Evolutionary conservation across 2,113 vertebrate species (phyloP), one percentile per base, ranked within the genome.

Genomic region (Litocranius walleri): DNA sequence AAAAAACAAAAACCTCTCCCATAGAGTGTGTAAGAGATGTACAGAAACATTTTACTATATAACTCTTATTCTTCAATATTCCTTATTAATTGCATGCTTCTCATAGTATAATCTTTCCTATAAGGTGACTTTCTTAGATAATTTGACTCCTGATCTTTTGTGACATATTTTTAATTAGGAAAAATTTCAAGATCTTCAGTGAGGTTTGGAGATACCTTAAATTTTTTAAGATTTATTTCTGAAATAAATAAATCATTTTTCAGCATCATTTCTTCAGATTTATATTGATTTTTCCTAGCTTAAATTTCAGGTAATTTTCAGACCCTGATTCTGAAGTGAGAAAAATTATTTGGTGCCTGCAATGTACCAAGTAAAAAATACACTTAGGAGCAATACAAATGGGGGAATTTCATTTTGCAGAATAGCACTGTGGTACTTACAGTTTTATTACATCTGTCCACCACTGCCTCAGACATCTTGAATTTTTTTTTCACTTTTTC

Each of bases 271-370:
- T 71, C 59, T 90, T 50, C 19, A 90, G 11, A 43, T 97, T 96
- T 62, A 29, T 77, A 9, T 77, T 96, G 2, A 12, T 77, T 94
- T 25, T 87, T 67, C 87, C 9, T 94, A 67, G 81, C 14, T 85
- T 77, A 40, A 91, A 64, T 96, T 88, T 96, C 74, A 78, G 7
- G 33, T 88, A 64, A 87, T 82, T 97, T 94, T 96, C 6, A 91
- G 91, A 78, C 4, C 1, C n/a, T 40, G 29, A 86, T 54, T 78
- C 27, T 80, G 52, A 92, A 77, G 6, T 92, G 36, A 77, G 43
- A 64, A 87, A 50, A 43, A 1, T n/a, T 86, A 82, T 17, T 93
- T 93, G 50, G 36, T 90, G 2, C 15, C 40, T 82, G 0, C 30
- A 14, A 10, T 25, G 14, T 82, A 64, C 59, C 8, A 1, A 67